A percentile compares a stretch with the other conserved stretches of the same genome.
Evolutionary conservation across 1,140 invertebrate genomes (phyloP).

Genomic region (Hypothenemus hampei): DNA sequence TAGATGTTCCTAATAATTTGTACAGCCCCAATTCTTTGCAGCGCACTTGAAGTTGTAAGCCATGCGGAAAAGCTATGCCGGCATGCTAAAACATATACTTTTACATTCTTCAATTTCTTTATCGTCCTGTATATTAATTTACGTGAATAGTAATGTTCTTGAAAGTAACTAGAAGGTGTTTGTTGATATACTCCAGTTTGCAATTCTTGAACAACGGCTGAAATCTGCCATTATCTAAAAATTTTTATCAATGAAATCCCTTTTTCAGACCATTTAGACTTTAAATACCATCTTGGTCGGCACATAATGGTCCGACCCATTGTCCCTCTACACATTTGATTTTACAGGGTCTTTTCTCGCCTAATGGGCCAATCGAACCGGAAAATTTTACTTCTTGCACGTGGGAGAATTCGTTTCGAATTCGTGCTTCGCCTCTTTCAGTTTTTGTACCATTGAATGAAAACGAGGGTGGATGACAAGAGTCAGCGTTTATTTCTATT

Average conservation of each 20-base stretch:
- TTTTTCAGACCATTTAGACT: not conserved
- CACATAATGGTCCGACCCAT: slow-evolving; percentile 72
- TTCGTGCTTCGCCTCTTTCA: slow-evolving; percentile 37
- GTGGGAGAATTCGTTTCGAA: slow-evolving; percentile 38
- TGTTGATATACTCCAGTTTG: slow-evolving; percentile 52
- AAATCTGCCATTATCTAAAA: slow-evolving; percentile 47
- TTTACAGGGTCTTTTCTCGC: slow-evolving; percentile 67
- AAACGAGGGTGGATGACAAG: slow-evolving; percentile 40
- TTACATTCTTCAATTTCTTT: not conserved
- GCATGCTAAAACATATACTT: slow-evolving; percentile 31
- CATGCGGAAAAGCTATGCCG: slow-evolving; percentile 55
- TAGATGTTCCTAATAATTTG: slow-evolving; percentile 66
- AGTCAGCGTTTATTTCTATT: slow-evolving; percentile 37
- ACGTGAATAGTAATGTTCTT: slow-evolving; percentile 50
- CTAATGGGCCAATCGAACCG: slow-evolving; percentile 60
- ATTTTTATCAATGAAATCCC: too few relatives aligned
- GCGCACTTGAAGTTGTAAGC: slow-evolving; percentile 63
- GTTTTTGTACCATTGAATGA: slow-evolving; percentile 40
- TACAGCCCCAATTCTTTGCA: slow-evolving; percentile 77
- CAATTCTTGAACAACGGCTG: slow-evolving; percentile 58
- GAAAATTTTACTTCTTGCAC: slow-evolving; percentile 62
- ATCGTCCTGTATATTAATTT: slow-evolving; percentile 25
- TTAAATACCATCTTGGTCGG: slow-evolving; percentile 48
- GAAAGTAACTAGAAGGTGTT: slow-evolving; percentile 52
- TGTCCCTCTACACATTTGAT: slow-evolving; percentile 75